These are phyloP conservation scores for Erebia palarica DNA, from an alignment of 2,888 invertebrate genomes.

Conservation along the genomic window DNA sequence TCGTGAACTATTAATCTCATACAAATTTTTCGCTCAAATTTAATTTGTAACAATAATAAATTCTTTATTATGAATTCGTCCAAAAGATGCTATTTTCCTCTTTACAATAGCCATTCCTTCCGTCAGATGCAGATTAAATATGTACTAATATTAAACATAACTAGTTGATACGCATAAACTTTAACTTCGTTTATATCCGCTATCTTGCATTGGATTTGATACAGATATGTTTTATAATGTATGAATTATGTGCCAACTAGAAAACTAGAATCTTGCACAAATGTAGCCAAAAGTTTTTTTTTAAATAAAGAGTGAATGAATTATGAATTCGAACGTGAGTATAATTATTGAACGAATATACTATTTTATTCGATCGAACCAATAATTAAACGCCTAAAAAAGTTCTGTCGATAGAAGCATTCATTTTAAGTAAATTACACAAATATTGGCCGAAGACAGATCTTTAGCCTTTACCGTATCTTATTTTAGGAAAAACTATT, in stretches of 20 bases:
- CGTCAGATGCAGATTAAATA: constrained; percentile 5
- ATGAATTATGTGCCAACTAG: constrained; percentile 1
- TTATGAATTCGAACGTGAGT: neutral
- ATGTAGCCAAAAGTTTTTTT: constrained; percentile 13
- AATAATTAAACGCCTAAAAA: neutral
- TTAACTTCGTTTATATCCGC: neutral
- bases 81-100: constrained; percentile 4
- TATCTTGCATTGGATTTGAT: neutral
- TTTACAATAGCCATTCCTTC: constrained; percentile 8
- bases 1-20: neutral
- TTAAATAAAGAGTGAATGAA: neutral
- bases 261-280: constrained; percentile 10
- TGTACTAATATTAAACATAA: neutral
- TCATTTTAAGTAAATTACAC: too few relatives aligned
- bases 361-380: neutral
- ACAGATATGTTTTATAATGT: neutral
- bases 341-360: neutral
- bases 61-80: constrained; percentile 2
- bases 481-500: too few relatives aligned
- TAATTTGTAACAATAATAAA: neutral
- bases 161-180: neutral
- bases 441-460: too few relatives aligned
- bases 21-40: neutral
- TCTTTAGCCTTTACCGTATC: too few relatives aligned
- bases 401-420: too few relatives aligned